These are phyloP conservation scores for Anisognathus igniventris DNA, from an alignment of 2,797 vertebrate genomes.

Conservation along the genomic window DNA sequence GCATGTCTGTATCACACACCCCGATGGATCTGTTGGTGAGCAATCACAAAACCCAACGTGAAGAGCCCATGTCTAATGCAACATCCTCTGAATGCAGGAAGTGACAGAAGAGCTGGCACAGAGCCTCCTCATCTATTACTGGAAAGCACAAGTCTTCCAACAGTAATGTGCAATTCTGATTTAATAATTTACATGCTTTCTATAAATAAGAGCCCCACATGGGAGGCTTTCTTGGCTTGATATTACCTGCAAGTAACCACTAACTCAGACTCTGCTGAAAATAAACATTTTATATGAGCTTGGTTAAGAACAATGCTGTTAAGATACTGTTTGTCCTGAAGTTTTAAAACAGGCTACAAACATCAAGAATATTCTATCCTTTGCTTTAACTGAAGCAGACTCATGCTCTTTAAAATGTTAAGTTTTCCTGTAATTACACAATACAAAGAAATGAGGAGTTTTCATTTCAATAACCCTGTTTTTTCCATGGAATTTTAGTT, in stretches of 20 bases:
- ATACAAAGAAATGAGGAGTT: not conserved
- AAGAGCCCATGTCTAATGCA: not conserved
- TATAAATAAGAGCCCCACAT: not conserved
- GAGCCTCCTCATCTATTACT: not conserved
- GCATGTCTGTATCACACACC: fast-evolving
- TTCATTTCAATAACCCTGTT: not conserved
- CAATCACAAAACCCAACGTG: not conserved
- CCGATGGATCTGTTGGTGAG: not conserved
- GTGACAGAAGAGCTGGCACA: not conserved
- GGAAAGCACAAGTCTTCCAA: not conserved
- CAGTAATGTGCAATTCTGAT: not conserved
- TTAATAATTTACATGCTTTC: slow-evolving; percentile 5
- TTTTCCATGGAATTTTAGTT: not conserved
- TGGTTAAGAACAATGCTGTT: not conserved
- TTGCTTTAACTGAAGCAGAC: not conserved
- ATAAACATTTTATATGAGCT: not conserved
- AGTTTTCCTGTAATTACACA: not conserved
- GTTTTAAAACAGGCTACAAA: not conserved
- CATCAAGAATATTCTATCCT: not conserved
- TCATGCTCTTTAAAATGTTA: not conserved
- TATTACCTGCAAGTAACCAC: not conserved
- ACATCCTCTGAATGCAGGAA: not conserved
- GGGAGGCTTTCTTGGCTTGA: not conserved
- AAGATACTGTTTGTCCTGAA: not conserved
- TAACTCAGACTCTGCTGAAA: not conserved